Base-by-base conservation (phyloP, 2,888 invertebrate genomes). In the Crepidodera aurea region DNA sequence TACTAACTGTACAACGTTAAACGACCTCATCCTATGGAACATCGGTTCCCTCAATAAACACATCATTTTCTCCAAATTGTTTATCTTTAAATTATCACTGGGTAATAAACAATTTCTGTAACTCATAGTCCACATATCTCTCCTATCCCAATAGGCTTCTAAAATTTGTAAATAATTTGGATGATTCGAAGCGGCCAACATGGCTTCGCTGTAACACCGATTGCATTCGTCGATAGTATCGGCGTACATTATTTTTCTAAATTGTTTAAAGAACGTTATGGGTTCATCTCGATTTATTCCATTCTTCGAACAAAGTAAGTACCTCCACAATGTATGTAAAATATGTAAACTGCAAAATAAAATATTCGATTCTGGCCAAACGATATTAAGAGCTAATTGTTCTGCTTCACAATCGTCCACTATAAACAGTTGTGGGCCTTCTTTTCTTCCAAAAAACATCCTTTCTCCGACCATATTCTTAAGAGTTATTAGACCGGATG, bases 331-430 rank as follows among this genome's bases (percentile, higher is more conserved):
- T 0, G 46, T 34, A 15, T 56, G 46, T 12, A 56, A 56, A 37
- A 56, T 56, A 34, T 56, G 56, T 8, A 46, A 46, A 16, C 32
- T 39, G 16, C 56, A 56, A 25, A 56, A 56, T 22, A 56, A 25
- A 34, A 56, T 15, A 15, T 56, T 15, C 25, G 56, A 34, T 25
- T 56, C 5, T 1, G 56, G 46, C 56, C 56, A 56, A 22, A 56
- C n/a, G 5, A 34, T 34, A 34, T 34, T 34, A 7, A 56, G 6
- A 34, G 56, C 56, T 19, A 34, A 34, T 37, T 56, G 46, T 37
- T 13, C 56, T 2, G 56, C 56, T 56, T 56, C 56, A 13, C 56
- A 56, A 25, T 56, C 56, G 22, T 56, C 56, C 2, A 56, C 32
- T 12, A 56, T 32, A 37, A 56, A 56, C n/a, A 56, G 22, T 34